Evolutionary conservation across 2,888 invertebrate species (phyloP).

Genomic region (Rhamphomyia laevipes): DNA sequence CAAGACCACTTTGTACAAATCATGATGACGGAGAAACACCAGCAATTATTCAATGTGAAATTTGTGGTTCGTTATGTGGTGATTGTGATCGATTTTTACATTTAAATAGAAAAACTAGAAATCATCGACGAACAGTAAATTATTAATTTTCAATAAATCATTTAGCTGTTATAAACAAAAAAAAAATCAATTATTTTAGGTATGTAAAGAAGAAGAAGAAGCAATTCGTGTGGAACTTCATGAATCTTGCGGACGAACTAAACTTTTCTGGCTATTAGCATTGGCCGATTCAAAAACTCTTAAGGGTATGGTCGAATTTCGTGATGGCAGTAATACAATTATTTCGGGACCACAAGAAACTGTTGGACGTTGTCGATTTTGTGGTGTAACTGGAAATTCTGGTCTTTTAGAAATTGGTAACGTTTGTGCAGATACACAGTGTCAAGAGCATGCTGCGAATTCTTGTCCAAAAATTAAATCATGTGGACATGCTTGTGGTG

Average conservation of each 20-base stretch:
- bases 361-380: constrained; percentile 79
- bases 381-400: constrained; percentile 71
- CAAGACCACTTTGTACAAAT: constrained; percentile 79
- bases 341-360: constrained; percentile 39
- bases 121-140: constrained; percentile 56
- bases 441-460: constrained; percentile 53
- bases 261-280: constrained; percentile 88
- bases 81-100: constrained; percentile 95
- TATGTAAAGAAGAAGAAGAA: constrained; percentile 90
- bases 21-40: constrained; percentile 92
- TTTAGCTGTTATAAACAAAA: not conserved
- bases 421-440: constrained; percentile 87
- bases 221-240: constrained; percentile 95
- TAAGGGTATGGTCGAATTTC: constrained; percentile 82
- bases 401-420: constrained; percentile 85
- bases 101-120: constrained; percentile 73
- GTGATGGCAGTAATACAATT: constrained; percentile 51
- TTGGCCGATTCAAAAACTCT: constrained; percentile 87
- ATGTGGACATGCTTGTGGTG: constrained; percentile 92
- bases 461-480: constrained; percentile 72
- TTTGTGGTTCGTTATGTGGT: constrained; percentile 85
- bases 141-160: not conserved
- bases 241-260: constrained; percentile 90
- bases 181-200: constrained; percentile 17
- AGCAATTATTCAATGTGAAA: constrained; percentile 84